Conservation (phyloP, 2,113 vertebrate genomes). For the Bungarus multicinctus region DNA sequence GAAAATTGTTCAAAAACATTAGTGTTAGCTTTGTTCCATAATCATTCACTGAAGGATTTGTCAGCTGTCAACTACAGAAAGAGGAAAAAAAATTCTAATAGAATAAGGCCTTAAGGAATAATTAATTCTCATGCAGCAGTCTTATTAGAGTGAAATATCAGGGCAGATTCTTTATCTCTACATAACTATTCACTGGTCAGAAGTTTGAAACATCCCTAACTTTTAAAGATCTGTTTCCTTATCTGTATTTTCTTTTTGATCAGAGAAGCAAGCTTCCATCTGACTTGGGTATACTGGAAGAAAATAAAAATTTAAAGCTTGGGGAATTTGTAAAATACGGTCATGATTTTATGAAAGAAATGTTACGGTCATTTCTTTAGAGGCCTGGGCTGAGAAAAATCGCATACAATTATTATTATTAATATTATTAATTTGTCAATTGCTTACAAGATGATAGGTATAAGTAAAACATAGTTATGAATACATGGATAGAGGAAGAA, state of each 20-base stretch:
- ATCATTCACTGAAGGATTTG: not conserved
- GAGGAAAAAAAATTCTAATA: not conserved
- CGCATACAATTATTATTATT: no score
- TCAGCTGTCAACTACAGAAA: not conserved
- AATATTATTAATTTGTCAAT: no score
- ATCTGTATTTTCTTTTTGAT: not conserved
- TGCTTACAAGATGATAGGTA: no score
- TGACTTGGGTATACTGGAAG: not conserved
- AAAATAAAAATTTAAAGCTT: not conserved
- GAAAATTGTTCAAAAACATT: not conserved
- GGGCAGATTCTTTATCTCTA: not conserved
- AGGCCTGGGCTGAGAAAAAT: not conserved
- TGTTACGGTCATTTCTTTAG: not conserved
- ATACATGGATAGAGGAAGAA: no score
- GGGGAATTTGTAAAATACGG: not conserved
- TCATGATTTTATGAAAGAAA: no score
- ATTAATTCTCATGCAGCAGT: not conserved
- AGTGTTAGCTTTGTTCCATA: not conserved
- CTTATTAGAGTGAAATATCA: not conserved
- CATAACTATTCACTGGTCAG: not conserved
- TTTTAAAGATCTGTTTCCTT: not conserved
- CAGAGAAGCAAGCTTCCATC: not conserved
- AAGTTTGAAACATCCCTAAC: not conserved
- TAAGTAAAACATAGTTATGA: no score
- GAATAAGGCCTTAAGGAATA: not conserved